phyloP scores from a whole-genome alignment of 2,797 vertebrate genomes.

The Melopsittacus undulatus region DNA sequence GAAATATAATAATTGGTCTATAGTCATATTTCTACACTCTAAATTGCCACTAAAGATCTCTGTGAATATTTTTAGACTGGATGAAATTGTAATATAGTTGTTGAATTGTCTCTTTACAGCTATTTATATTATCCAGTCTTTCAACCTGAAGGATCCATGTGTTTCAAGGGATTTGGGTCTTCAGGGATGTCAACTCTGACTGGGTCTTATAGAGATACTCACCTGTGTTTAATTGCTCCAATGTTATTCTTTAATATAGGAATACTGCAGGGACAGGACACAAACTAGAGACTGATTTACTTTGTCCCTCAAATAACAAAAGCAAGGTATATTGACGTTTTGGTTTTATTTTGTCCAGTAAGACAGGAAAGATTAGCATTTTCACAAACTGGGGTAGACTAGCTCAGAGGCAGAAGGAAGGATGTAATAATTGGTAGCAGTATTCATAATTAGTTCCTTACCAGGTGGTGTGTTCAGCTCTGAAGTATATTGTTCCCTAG shows the following conservation, averaged over 20 bases:
- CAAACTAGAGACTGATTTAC: background rate
- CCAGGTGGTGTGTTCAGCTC: background rate
- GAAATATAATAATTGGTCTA: background rate
- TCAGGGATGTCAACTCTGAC: conserved; percentile 4
- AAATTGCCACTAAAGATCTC: background rate
- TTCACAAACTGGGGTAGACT: background rate
- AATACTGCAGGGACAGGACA: background rate
- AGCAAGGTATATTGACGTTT: background rate
- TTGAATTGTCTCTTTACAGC: conserved; percentile 4
- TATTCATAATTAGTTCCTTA: background rate
- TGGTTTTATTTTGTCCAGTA: background rate
- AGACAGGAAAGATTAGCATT: background rate
- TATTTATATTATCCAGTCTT: conserved; percentile 29
- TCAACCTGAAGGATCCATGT: background rate
- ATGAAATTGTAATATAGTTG: background rate
- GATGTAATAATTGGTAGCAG: background rate
- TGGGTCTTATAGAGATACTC: conserved; percentile 6
- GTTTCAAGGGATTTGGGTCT: conserved; percentile 34
- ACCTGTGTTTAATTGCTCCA: conserved; percentile 24
- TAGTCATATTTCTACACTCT: background rate
- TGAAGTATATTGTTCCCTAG: background rate
- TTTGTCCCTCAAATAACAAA: background rate
- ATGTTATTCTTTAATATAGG: background rate
- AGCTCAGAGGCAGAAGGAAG: background rate
- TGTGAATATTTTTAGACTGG: background rate